Percentiles rank a stretch among this genome's conserved stretches.
These are phyloP conservation scores for Chymomyza caudatula DNA, from an alignment of 2,888 invertebrate genomes.

Conservation along the genomic window DNA sequence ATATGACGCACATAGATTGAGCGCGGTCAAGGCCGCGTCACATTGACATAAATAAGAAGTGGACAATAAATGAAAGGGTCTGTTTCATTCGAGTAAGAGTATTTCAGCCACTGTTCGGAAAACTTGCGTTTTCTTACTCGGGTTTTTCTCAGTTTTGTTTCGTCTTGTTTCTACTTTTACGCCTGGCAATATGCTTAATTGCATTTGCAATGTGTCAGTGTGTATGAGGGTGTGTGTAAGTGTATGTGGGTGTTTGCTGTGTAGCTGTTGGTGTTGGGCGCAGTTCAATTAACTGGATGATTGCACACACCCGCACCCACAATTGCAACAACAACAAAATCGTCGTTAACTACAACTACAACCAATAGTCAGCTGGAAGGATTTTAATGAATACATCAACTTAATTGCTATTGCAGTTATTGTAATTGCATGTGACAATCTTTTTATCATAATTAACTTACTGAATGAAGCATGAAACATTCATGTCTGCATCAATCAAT, in stretches of 20 bases:
- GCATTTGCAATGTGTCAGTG: slow-evolving; percentile 1
- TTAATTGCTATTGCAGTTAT: neutral
- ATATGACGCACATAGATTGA: too few species aligned
- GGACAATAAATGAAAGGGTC: too few species aligned
- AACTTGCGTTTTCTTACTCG: neutral
- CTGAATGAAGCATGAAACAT: slow-evolving; percentile 11
- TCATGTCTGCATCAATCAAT: neutral
- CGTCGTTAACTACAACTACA: neutral
- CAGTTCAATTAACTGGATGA: slow-evolving; percentile 69
- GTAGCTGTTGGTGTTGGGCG: slow-evolving; percentile 41
- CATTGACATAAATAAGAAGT: too few species aligned
- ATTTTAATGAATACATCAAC: slow-evolving; percentile 5
- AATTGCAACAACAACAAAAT: neutral
- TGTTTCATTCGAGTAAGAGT: too few species aligned
- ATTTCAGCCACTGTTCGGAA: neutral
- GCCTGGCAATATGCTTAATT: neutral
- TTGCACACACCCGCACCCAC: slow-evolving; percentile 43
- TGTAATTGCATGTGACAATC: neutral
- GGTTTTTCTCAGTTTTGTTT: neutral
- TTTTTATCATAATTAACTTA: slow-evolving; percentile 1
- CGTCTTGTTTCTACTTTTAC: neutral
- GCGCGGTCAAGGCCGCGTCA: too few species aligned
- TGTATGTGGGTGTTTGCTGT: too few species aligned
- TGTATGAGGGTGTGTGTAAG: slow-evolving; percentile 22
- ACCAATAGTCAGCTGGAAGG: slow-evolving; percentile 12